Percentiles rank a stretch among this genome's conserved stretches.
Conservation (phyloP, 2,797 vertebrate species). For the Trachops cirrhosus region DNA sequence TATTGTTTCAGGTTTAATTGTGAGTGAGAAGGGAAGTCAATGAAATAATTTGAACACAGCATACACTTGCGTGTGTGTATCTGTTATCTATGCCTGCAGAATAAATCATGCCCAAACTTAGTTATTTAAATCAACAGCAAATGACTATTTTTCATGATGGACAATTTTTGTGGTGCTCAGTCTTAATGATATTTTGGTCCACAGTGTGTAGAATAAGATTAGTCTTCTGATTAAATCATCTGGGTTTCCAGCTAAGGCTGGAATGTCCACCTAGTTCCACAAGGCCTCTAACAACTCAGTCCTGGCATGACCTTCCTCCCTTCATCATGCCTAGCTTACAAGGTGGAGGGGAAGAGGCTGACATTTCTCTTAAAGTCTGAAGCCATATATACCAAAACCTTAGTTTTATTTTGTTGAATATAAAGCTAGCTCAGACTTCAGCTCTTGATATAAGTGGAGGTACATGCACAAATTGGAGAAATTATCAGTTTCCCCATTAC, state of each 20-base stretch:
- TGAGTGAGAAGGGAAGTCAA: not conserved
- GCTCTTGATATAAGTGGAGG: not conserved
- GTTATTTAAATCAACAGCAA: not conserved
- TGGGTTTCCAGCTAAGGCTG: not conserved
- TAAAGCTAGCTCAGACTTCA: not conserved
- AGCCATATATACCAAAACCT: not conserved
- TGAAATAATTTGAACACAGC: not conserved
- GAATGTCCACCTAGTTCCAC: not conserved
- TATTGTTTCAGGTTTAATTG: not conserved
- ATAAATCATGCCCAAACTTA: not conserved
- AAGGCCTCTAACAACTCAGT: not conserved
- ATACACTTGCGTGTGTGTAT: not conserved
- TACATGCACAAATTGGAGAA: not conserved
- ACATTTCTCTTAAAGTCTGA: not conserved
- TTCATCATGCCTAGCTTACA: accelerated
- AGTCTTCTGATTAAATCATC: not conserved
- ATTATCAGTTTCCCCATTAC: not conserved
- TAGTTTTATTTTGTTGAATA: not conserved
- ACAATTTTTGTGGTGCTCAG: not conserved
- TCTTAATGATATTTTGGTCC: not conserved
- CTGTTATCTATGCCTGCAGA: not conserved
- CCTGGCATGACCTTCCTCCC: accelerated
- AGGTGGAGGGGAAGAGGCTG: not conserved
- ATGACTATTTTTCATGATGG: not conserved
- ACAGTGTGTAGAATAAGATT: not conserved